Percentiles rank a stretch among this genome's conserved stretches.
These are phyloP conservation scores for Bombus impatiens DNA, from an alignment of 1,140 invertebrate species.

Conservation along the genomic window DNA sequence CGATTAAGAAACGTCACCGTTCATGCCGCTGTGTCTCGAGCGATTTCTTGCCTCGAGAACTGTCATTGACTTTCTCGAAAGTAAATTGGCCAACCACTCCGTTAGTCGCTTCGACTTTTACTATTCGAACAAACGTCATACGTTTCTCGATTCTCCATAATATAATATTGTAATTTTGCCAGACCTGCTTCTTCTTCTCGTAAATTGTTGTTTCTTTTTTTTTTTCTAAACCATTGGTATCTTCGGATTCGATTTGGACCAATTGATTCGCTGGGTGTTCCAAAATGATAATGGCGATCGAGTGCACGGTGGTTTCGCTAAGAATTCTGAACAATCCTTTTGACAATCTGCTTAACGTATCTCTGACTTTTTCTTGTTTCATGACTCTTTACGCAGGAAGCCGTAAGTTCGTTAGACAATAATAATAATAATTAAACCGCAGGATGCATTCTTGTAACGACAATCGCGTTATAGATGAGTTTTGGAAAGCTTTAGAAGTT, in stretches of 20 bases:
- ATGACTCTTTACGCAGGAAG: constrained; percentile 84
- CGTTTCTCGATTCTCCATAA: neutral
- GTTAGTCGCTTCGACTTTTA: constrained; percentile 20
- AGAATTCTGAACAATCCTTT: constrained; percentile 37
- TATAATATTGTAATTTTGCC: constrained; percentile 14
- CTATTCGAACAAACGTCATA: constrained; percentile 4
- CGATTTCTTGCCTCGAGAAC: constrained; percentile 56
- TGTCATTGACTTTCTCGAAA: constrained; percentile 49
- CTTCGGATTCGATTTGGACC: neutral
- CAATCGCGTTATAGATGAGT: constrained; percentile 83
- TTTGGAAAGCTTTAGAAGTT: constrained; percentile 63
- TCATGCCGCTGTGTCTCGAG: constrained; percentile 66
- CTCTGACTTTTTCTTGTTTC: constrained; percentile 72
- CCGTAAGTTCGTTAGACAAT: constrained; percentile 84
- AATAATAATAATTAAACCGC: constrained; percentile 47
- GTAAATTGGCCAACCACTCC: constrained; percentile 49
- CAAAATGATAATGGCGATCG: constrained; percentile 48
- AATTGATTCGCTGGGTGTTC: neutral
- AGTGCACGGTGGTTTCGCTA: constrained; percentile 64
- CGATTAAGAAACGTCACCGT: constrained; percentile 56
- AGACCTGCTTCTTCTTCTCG: constrained; percentile 27
- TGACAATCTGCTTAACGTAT: constrained; percentile 63
- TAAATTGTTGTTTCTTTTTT: neutral
- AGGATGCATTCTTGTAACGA: constrained; percentile 58
- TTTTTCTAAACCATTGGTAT: neutral